Evolutionary conservation across 2,888 invertebrate genomes (phyloP).

Genomic region (Syrista parreyssii): DNA sequence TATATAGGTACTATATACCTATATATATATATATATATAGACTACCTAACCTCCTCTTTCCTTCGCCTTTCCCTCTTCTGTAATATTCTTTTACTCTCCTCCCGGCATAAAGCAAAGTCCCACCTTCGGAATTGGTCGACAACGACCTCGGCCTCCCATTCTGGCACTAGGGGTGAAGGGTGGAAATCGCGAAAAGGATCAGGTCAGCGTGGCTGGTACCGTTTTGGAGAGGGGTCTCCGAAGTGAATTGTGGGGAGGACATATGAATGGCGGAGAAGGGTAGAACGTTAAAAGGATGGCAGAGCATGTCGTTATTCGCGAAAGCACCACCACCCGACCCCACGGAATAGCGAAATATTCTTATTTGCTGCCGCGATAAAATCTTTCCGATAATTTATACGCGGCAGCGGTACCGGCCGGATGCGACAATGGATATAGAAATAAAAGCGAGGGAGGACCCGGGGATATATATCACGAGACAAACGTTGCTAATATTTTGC

Average conservation of each 20-base stretch:
- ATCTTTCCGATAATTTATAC: constrained; percentile 42
- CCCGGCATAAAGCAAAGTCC: background rate
- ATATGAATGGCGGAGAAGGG: background rate
- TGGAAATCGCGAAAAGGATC: background rate
- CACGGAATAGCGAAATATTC: constrained; percentile 27
- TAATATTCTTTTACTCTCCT: background rate
- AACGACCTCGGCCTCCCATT: background rate
- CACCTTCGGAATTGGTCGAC: background rate
- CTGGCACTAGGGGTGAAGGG: background rate
- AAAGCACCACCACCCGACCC: background rate
- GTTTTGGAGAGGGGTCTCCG: background rate
- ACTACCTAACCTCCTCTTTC: background rate
- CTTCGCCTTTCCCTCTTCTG: background rate
- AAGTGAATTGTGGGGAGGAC: background rate
- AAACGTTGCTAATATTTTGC: constrained; percentile 16
- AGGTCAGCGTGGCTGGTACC: background rate
- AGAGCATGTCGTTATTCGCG: background rate
- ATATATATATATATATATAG: background rate
- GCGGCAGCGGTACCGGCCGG: constrained; percentile 10
- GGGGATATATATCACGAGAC: constrained; percentile 7
- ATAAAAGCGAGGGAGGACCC: constrained; percentile 4
- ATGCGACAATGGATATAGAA: constrained; percentile 21
- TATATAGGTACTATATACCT: no score
- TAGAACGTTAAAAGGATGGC: background rate
- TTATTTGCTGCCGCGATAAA: constrained; percentile 36